phyloP scores from a whole-genome alignment of 1,140 invertebrate genomes.

The Pseudomyrmex gracilis region DNA sequence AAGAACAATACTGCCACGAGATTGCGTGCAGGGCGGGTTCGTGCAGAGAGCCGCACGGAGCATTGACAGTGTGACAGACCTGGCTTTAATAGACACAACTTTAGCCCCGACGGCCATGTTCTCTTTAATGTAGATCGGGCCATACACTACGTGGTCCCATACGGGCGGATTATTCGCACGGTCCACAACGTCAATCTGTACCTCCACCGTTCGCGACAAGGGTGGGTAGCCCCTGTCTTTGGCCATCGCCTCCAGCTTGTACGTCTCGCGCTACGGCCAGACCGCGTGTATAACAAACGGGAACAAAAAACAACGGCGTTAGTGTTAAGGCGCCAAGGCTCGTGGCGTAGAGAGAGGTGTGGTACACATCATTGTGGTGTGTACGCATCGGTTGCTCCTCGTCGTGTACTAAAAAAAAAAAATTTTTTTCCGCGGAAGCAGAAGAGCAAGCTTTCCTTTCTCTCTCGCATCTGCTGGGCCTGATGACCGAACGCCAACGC shows the following conservation, averaged over 20 bases:
- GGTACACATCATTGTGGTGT: neutral
- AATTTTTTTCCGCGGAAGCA: conserved; percentile 13
- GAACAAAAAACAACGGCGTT: conserved; percentile 87
- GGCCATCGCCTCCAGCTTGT: conserved; percentile 98
- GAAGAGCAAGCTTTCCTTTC: conserved; percentile 15
- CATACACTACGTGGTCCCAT: conserved; percentile 98
- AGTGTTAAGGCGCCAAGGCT: conserved; percentile 69
- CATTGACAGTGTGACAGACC: conserved; percentile 91
- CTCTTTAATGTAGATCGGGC: conserved; percentile 98
- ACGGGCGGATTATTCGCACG: conserved; percentile 98
- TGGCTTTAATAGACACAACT: conserved; percentile 98
- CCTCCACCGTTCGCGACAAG: conserved; percentile 97
- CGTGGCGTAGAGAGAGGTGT: conserved; percentile 67
- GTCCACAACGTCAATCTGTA: conserved; percentile 99
- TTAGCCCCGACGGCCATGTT: conserved; percentile 98
- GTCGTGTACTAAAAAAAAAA: neutral
- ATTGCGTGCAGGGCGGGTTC: conserved; percentile 84
- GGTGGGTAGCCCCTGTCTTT: conserved; percentile 97
- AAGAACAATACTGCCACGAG: conserved; percentile 85
- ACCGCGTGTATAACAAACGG: conserved; percentile 85
- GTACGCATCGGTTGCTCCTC: conserved; percentile 1
- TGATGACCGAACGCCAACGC: conserved; percentile 22
- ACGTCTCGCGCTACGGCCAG: conserved; percentile 95
- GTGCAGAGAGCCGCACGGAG: conserved; percentile 75
- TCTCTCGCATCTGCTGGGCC: conserved; percentile 1